A percentile compares a stretch with the other conserved stretches of the same genome.
phyloP scores from a whole-genome alignment of 1,140 invertebrate genomes.

The Colletes latitarsis region DNA sequence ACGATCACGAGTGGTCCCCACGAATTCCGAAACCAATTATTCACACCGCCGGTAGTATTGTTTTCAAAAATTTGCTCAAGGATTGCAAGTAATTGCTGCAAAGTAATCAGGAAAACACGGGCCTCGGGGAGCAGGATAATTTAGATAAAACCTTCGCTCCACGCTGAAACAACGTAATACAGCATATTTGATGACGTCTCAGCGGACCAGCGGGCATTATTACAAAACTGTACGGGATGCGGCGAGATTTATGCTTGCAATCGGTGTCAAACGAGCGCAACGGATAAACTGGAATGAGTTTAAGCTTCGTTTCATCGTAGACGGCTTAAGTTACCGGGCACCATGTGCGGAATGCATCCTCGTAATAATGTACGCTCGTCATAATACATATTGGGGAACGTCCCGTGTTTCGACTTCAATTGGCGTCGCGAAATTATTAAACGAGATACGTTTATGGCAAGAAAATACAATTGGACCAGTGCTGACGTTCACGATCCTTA shows the following conservation, averaged over 20 bases:
- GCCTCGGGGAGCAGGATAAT: constrained; percentile 16
- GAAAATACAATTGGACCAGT: background rate
- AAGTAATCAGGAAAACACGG: constrained; percentile 6
- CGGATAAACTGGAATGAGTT: constrained; percentile 68
- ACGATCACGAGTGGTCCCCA: too few species aligned
- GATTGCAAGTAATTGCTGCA: background rate
- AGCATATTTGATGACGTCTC: constrained; percentile 47
- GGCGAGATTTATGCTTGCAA: constrained; percentile 68
- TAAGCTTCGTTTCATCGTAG: constrained; percentile 69
- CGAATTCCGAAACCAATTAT: background rate
- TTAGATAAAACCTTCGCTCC: constrained; percentile 43
- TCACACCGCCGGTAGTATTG: too few species aligned
- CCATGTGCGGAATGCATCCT: constrained; percentile 53
- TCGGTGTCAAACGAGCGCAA: constrained; percentile 63
- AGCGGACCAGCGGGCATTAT: constrained; percentile 65
- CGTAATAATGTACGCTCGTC: background rate
- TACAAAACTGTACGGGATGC: constrained; percentile 64
- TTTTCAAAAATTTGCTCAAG: background rate
- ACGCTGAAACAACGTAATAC: constrained; percentile 20
- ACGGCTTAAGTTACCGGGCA: constrained; percentile 66
- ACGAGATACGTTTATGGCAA: background rate
- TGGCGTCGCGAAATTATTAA: constrained; percentile 17
- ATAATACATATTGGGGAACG: background rate
- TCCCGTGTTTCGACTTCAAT: background rate
- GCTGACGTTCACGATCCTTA: background rate